Conservation (phyloP, 2,888 invertebrate species). For the Lissocephala sabroskyi region DNA sequence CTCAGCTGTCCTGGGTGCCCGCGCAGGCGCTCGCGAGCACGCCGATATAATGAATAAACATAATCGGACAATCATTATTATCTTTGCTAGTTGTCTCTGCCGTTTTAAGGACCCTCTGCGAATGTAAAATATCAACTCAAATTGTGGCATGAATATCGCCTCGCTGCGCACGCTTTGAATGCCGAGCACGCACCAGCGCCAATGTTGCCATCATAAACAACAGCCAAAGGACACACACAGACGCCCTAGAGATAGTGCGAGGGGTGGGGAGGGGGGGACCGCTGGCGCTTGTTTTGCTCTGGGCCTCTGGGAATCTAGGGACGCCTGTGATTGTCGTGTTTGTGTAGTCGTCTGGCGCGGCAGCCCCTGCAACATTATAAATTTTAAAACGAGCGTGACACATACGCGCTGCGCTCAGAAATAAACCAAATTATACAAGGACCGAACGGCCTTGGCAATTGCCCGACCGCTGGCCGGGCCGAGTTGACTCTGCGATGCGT, state of each 20-base stretch:
- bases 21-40: too few relatives aligned
- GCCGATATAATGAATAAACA: too few relatives aligned
- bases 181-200: slow-evolving; percentile 32
- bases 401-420: slow-evolving; percentile 32
- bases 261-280: background rate
- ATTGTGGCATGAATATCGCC: slow-evolving; percentile 23
- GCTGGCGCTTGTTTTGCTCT: slow-evolving; percentile 16
- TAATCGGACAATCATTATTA: too few relatives aligned
- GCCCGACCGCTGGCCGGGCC: too few relatives aligned
- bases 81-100: too few relatives aligned
- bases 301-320: slow-evolving; percentile 44
- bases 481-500: too few relatives aligned
- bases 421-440: slow-evolving; percentile 49
- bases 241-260: slow-evolving; percentile 1
- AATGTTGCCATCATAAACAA: slow-evolving; percentile 54
- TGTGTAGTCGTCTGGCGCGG: slow-evolving; percentile 4
- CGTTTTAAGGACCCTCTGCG: slow-evolving; percentile 28
- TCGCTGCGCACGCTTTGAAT: slow-evolving; percentile 4
- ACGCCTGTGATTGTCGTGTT: slow-evolving; percentile 49
- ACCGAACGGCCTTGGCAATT: slow-evolving; percentile 61
- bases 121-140: slow-evolving; percentile 47
- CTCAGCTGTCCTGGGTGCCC: too few relatives aligned
- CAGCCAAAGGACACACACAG: slow-evolving; percentile 31
- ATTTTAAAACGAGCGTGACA: slow-evolving; percentile 59
- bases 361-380: slow-evolving; percentile 51